These are phyloP conservation scores for Empis stercorea DNA, from an alignment of 2,888 invertebrate genomes.

Conservation along the genomic window DNA sequence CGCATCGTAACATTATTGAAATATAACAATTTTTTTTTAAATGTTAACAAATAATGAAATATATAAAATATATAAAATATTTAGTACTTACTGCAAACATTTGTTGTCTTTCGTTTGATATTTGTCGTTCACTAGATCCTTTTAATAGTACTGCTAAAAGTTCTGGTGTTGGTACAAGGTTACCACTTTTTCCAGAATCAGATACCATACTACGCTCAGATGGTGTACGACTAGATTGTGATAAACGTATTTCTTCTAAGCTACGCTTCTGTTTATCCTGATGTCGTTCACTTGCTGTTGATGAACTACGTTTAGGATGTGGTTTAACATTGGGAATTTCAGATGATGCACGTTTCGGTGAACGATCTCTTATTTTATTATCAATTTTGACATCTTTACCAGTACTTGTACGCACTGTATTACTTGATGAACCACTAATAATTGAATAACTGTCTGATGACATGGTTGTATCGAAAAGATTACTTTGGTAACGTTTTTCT, in stretches of 20 bases:
- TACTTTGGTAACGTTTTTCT: constrained; percentile 25
- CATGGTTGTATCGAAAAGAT: constrained; percentile 2
- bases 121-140: constrained; percentile 66
- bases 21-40: too few relatives aligned
- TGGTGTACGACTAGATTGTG: constrained; percentile 13
- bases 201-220: constrained; percentile 13
- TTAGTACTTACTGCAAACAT: constrained; percentile 29
- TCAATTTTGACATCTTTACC: constrained; percentile 15
- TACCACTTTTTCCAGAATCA: constrained; percentile 13
- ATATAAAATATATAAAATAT: too few relatives aligned
- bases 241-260: constrained; percentile 21
- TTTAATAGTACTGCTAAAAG: constrained; percentile 62
- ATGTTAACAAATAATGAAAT: too few relatives aligned
- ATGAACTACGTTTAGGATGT: constrained; percentile 30
- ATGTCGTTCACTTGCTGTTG: constrained; percentile 22
- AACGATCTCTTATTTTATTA: constrained; percentile 16
- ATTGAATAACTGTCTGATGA: neutral
- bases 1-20: too few relatives aligned
- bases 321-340: constrained; percentile 24
- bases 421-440: neutral
- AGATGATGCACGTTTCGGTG: constrained; percentile 29
- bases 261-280: constrained; percentile 24
- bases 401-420: constrained; percentile 2
- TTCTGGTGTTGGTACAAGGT: constrained; percentile 43
- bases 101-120: constrained; percentile 41